These are phyloP conservation scores for Hemitrygon akajei DNA, from an alignment of 2,797 vertebrate species.

Conservation along the genomic window DNA sequence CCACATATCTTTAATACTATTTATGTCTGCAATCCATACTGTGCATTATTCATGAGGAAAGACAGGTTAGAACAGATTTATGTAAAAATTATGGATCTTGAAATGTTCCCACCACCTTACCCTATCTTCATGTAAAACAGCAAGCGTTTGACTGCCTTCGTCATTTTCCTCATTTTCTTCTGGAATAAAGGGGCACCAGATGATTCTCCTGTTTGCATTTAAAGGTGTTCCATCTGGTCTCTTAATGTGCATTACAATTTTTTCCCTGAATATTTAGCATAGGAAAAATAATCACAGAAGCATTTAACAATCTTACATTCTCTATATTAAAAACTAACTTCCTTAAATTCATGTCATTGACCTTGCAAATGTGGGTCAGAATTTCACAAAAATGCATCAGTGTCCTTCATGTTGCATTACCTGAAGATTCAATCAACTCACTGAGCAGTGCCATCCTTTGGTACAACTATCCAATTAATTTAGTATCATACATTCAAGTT, in stretches of 20 bases:
- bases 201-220: conserved; percentile 83
- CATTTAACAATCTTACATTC: background rate
- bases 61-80: background rate
- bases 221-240: conserved; percentile 72
- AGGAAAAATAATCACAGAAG: conserved; percentile 45
- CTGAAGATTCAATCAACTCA: too few relatives aligned
- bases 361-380: background rate
- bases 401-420: too few relatives aligned
- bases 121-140: conserved; percentile 86
- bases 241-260: conserved; percentile 81
- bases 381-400: background rate
- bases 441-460: background rate
- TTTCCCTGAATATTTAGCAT: conserved; percentile 73
- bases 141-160: conserved; percentile 82
- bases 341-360: background rate
- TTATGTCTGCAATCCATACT: background rate
- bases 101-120: conserved; percentile 54
- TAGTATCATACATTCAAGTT: too few relatives aligned
- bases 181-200: conserved; percentile 94
- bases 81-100: background rate
- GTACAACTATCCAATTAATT: background rate
- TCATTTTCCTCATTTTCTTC: conserved; percentile 90
- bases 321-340: background rate
- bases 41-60: background rate
- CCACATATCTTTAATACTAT: background rate